A percentile compares a stretch with the other conserved stretches of the same genome.
Evolutionary conservation across 2,797 vertebrate genomes (phyloP).

Genomic region (Hydrophis major): DNA sequence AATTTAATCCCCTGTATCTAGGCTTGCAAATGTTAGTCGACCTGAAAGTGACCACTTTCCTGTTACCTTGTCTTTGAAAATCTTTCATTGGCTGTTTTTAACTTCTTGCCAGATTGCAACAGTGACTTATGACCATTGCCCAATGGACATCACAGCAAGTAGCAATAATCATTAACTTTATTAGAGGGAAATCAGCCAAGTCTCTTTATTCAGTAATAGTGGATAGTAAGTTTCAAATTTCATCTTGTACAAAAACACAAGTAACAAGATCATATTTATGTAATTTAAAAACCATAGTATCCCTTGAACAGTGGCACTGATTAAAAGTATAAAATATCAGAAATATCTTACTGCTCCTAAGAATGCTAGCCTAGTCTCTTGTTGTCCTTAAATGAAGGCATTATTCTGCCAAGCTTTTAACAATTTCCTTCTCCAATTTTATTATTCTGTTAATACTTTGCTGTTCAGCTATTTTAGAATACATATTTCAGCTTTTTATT

Average conservation of each 20-base stretch:
- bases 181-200: not conserved
- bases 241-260: not conserved
- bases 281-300: not conserved
- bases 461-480: not conserved
- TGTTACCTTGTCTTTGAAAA: not conserved
- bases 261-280: not conserved
- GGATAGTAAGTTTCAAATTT: not conserved
- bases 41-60: not conserved
- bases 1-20: not conserved
- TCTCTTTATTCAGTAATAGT: not conserved
- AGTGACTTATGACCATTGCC: not conserved
- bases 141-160: not conserved
- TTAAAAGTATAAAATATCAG: not conserved
- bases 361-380: not conserved
- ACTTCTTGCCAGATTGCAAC: not conserved
- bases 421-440: not conserved
- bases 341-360: not conserved
- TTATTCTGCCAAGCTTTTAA: not conserved
- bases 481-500: not conserved
- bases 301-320: not conserved
- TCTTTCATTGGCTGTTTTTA: not conserved
- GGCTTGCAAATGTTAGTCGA: not conserved
- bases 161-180: not conserved
- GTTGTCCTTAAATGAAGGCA: not conserved
- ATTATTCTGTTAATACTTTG: not conserved